Conservation (phyloP, 2,888 invertebrate genomes). For the Mythimna lalbum region DNA sequence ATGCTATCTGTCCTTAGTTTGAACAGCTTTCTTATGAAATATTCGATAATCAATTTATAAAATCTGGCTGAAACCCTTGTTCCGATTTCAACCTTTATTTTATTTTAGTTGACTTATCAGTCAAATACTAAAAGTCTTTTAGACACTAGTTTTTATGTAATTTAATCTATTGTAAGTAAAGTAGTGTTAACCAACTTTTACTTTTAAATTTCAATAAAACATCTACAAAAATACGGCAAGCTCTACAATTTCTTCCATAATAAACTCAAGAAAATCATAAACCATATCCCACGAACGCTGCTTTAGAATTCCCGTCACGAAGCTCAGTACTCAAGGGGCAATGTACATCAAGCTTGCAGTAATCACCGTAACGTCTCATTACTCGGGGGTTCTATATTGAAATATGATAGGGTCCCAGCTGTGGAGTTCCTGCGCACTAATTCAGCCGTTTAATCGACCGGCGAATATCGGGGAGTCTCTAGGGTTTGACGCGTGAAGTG, state of each 20-base stretch:
- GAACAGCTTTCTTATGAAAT: not conserved
- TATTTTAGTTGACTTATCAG: too few relatives aligned
- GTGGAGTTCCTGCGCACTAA: conserved; percentile 75
- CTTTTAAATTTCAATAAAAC: not conserved
- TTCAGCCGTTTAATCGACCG: conserved; percentile 79
- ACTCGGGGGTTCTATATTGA: conserved; percentile 73
- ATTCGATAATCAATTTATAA: not conserved
- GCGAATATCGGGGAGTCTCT: conserved; percentile 61
- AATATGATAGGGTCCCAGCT: conserved; percentile 83
- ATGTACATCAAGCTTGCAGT: conserved; percentile 64
- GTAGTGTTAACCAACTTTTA: not conserved
- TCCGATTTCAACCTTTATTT: not conserved
- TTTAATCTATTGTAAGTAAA: too few relatives aligned
- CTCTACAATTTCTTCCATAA: conserved; percentile 25
- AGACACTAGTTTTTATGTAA: too few relatives aligned
- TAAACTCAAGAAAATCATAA: conserved; percentile 44
- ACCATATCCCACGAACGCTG: conserved; percentile 30
- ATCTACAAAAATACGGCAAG: not conserved
- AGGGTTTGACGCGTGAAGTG: conserved; percentile 59
- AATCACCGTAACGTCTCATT: conserved; percentile 67
- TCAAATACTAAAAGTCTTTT: too few relatives aligned
- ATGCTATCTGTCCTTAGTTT: not conserved
- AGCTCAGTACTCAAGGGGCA: conserved; percentile 60
- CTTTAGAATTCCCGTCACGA: conserved; percentile 56
- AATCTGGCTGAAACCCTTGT: not conserved